Evolutionary conservation across 2,888 invertebrate species (phyloP), one percentile per base, ranked within the genome.

Genomic region (Philaethria dido): DNA sequence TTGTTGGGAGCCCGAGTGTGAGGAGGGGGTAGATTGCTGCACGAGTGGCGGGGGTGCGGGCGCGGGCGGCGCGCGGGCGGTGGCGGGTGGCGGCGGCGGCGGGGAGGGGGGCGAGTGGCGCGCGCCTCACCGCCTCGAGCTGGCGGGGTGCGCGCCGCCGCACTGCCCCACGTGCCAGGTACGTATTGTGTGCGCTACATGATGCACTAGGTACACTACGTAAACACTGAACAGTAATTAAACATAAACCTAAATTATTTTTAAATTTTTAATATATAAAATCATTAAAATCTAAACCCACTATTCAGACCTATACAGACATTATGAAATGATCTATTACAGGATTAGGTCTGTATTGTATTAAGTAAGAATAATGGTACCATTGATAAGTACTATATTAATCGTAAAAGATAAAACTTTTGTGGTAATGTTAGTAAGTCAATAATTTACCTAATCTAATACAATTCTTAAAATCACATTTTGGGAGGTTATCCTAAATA

Each of bases 1-100:
- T 93, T 98, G 98, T 85, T 97, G 97, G 96, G 96, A 96, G 80
- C 94, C 97, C 85, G 95, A 96, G 84, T 98, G 98, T 87, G 97
- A 96, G 95, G 90, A 97, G 95, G 86, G 85, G 68, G 85, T 80
- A 64, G 85, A 95, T 95, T 93, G 95, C 95, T 85, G 97, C 96
- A 82, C 95, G 95, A 95, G 66, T 61, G 64, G 64, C 66, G 75
- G 65, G 69, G 62, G 95, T 62, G 64, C 62, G 64, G 74, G 64
- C 69, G 64, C 55, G 62, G 95, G 96, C 86, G 95, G 95, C 95
- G 96, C 86, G 95, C 95, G 57, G 65, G 73, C 48, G 72, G 61
- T 63, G 85, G 94, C 8, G 94, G 42, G 93, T 95, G 66, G 93
- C 62, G 64, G 55, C 29, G 69, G 93, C 54, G 93, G 93, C 73